A percentile compares a stretch with the other conserved stretches of the same genome.
These are phyloP conservation scores for Cepaea nemoralis DNA, from an alignment of 1,140 invertebrate species.

Conservation along the genomic window DNA sequence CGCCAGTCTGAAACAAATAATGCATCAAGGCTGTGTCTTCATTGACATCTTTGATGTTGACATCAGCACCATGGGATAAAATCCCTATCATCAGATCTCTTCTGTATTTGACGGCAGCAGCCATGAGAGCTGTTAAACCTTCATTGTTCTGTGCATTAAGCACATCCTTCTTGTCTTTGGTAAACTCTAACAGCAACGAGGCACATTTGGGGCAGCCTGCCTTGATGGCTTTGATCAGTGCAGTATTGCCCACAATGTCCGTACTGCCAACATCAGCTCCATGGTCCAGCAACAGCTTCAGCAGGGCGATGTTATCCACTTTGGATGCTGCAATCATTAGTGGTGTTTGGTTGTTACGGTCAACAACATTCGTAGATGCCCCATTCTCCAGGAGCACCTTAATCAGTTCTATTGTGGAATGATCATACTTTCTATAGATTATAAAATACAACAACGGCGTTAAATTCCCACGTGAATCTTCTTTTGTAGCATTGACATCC, in stretches of 20 bases:
- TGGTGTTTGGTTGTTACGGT: not conserved
- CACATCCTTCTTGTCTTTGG: not conserved
- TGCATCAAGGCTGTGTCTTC: not conserved
- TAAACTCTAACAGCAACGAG: not conserved
- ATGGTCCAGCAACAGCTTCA: not conserved
- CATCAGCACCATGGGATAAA: not conserved
- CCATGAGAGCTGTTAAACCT: not conserved
- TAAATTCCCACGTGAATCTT: not conserved
- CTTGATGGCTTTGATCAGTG: not conserved
- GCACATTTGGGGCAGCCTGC: too few species aligned
- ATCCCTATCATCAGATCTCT: not conserved
- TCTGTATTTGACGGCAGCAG: not conserved
- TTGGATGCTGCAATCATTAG: not conserved
- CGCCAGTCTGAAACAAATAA: not conserved
- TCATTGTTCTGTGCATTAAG: not conserved
- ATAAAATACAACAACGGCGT: not conserved
- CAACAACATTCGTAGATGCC: not conserved
- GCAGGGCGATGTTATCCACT: not conserved
- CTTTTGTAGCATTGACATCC: not conserved
- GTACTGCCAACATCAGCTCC: not conserved
- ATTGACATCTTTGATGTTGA: not conserved
- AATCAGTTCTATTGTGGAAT: not conserved
- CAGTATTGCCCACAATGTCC: not conserved
- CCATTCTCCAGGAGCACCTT: not conserved
- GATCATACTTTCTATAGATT: not conserved